Base-by-base conservation (phyloP, 2,888 invertebrate species). In the Drosophila multiciliata region DNA sequence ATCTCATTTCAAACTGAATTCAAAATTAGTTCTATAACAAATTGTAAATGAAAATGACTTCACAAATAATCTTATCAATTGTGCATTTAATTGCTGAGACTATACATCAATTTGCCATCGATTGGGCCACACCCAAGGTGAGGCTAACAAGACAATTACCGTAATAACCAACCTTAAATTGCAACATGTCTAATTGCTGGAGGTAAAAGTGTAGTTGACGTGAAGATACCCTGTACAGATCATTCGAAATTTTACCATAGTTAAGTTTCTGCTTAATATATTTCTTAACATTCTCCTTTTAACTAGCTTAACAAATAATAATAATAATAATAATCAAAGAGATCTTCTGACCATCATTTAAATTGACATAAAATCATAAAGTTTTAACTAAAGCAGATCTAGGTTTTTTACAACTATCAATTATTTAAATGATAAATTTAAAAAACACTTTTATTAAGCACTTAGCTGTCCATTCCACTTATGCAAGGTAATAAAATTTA, bases 121-220 rank as follows among this genome's bases (percentile, higher is more conserved):
- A 75, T 67, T 72, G 59, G 45, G 55, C 23, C 71, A 67, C 75
- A 60, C 79, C 75, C 65, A 36, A 53, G 32, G 35, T 29, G n/a
- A 55, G 63, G 64, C 64, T 52, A 80, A 80, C 78, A 79, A 72
- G 73, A 75, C 80, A 82, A 82, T 82, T 82, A 82, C 77, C 80
- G 77, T 80, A 82, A 82, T 82, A 77, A 66, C 70, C 53, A 42
- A 53, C n/a, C 63, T 73, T 66, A 68, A 76, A 69, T 74, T 67
- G 68, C 69, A 69, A 42, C 45, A 54, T 26, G 32, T 17, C 20
- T 32, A 33, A 6, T n/a, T 15, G 23, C 8, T 45, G 1, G 15
- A 11, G 9, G 1, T 17, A 12, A 6, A 12, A 17, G 35, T 23
- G 12, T n/a, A 23, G 29, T 6, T 57, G 29, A 42, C 66, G 3